Evolutionary conservation across 1,140 invertebrate species (phyloP), one percentile per base, ranked within the genome.

Genomic region (Diorhabda elongata): DNA sequence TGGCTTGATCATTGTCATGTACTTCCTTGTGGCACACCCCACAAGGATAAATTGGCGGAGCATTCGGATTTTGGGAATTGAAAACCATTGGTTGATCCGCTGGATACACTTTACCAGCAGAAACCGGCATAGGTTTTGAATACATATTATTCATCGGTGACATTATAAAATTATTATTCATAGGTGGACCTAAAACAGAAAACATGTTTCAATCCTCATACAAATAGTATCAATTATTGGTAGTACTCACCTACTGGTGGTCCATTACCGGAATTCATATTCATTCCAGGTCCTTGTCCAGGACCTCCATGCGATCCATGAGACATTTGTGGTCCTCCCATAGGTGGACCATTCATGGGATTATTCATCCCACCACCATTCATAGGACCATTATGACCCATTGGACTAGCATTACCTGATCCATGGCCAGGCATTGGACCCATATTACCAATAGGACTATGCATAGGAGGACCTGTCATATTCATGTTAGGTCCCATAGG

Each of bases 21-120:
- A 98, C 95, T 86, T 99, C 97, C 85, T 98, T 98, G 83, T 98
- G 96, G 84, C 97, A 98, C 68, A 95, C 91, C 71, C 93, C 96
- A 84, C 96, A 98, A 0, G 96, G 94, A 83, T 98, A 98, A 71
- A 98, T 98, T 5, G 97, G 96, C 57, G 96, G 96, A 44, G 95
- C 96, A 83, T 98, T 98, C 0, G 96, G 96, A 84, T 99, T 98
- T 82, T 98, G 95, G 61, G 96, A 95, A 82, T 98, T 99, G 79
- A 98, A 98, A 47, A 99, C 94, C 95, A 98, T 98, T 4, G 95
- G 92, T 81, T 97, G 94, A 83, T 97, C 95, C 3, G 92, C 91
- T 61, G 96, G 96, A 84, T 98, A 98, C 58, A 95, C 91, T 86
- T 95, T 95, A 52, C 92, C 93, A 58, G 92, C 91, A 81, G 91